Evolutionary conservation across 35 echinoderm and acorn worm species (phyloP).

Genomic region (Eucidaris tribuloides): DNA sequence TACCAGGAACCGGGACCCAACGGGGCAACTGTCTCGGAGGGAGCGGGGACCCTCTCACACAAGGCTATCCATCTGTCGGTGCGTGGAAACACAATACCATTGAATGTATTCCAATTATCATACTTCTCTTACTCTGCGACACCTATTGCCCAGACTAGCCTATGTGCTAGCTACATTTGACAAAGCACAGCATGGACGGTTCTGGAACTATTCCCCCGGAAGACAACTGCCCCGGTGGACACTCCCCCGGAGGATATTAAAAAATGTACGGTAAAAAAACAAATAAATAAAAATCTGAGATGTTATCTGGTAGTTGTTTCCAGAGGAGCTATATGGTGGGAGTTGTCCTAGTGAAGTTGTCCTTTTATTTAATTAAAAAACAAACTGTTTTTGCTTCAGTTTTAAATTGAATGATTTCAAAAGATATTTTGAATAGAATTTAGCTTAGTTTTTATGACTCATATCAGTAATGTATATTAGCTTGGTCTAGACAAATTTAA

Average conservation of each 20-base stretch:
- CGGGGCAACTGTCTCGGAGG: slow-evolving; percentile 26
- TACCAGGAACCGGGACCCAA: slow-evolving; percentile 69
- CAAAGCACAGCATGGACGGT: background rate
- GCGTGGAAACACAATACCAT: background rate
- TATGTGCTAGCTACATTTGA: background rate
- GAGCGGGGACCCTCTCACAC: slow-evolving; percentile 70
- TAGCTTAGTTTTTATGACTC: no score
- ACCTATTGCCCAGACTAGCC: background rate
- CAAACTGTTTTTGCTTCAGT: no score
- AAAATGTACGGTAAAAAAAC: no score
- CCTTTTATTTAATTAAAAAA: no score
- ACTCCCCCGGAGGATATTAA: background rate
- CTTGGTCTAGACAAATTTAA: no score
- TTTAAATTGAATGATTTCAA: no score
- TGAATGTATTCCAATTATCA: background rate
- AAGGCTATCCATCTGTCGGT: slow-evolving; percentile 71
- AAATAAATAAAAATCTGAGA: no score
- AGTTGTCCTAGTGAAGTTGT: no score
- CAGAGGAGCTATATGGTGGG: no score
- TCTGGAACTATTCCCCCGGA: background rate
- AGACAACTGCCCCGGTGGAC: background rate
- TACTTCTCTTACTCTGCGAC: background rate
- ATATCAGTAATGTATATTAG: no score
- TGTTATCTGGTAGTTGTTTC: no score
- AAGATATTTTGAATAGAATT: no score